Percentiles rank a stretch among this genome's conserved stretches.
phyloP scores from a whole-genome alignment of 2,113 vertebrate species.

The Urocolius indicus region DNA sequence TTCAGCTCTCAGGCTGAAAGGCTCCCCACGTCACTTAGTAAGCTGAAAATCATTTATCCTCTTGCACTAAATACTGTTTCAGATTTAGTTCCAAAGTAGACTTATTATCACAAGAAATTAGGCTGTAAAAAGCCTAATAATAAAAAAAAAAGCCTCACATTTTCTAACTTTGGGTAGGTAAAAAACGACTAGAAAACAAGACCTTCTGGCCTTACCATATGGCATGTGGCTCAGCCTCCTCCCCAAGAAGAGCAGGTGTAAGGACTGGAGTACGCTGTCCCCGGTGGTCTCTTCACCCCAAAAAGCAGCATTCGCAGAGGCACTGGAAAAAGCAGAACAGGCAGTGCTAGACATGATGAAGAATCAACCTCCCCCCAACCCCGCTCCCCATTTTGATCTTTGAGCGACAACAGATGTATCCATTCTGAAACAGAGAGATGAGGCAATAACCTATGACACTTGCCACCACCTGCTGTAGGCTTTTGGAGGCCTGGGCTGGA shows the following conservation, averaged over 20 bases:
- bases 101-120: neutral
- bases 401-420: neutral
- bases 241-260: neutral
- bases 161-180: neutral
- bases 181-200: neutral
- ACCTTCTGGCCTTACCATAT: neutral
- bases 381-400: neutral
- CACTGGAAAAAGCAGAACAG: neutral
- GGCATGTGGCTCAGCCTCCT: neutral
- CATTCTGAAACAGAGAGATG: accelerated
- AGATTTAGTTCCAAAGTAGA: neutral
- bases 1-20: neutral
- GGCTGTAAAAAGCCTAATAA: neutral
- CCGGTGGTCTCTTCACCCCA: neutral
- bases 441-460: accelerated
- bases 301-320: neutral
- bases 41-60: neutral
- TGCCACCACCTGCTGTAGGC: accelerated
- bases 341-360: neutral
- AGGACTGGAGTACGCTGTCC: neutral
- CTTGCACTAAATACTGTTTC: neutral
- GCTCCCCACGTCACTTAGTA: neutral
- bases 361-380: accelerated
- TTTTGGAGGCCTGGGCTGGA: neutral
- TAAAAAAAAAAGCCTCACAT: neutral